Conservation (phyloP, 2,888 invertebrate species). For the Geophilus truncorum region DNA sequence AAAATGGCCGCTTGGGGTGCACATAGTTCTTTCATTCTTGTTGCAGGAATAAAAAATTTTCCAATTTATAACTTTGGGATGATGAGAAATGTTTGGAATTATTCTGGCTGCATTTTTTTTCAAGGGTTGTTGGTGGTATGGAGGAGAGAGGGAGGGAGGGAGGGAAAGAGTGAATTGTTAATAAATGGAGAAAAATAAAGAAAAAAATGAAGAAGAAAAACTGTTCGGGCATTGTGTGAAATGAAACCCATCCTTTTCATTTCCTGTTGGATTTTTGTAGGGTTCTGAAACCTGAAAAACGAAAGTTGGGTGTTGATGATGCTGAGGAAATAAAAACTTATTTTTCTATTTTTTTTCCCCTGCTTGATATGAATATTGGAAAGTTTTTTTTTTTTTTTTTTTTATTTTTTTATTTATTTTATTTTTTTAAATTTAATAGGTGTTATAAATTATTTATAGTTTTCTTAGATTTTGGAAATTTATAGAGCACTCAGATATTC, state of each 20-base stretch:
- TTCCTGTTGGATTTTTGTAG: constrained; percentile 21
- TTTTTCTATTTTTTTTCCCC: too few species aligned
- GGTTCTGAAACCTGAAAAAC: background rate
- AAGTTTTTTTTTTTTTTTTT: too few species aligned
- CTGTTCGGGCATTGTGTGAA: background rate
- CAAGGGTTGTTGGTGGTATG: too few species aligned
- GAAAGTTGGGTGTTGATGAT: background rate
- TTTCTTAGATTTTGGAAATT: too few species aligned
- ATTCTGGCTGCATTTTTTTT: background rate
- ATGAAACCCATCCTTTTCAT: constrained; percentile 18
- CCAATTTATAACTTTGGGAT: background rate
- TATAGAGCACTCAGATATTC: too few species aligned
- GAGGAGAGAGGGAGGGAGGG: too few species aligned
- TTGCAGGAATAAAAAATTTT: background rate
- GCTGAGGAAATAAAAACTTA: background rate
- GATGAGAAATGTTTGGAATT: constrained; percentile 21
- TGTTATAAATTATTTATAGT: too few species aligned
- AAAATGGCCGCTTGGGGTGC: background rate
- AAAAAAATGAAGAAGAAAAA: constrained; percentile 3
- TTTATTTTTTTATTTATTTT: too few species aligned
- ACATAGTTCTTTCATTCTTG: background rate
- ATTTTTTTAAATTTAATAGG: too few species aligned
- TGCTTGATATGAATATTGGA: too few species aligned
- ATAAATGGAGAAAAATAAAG: background rate
- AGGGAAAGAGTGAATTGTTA: background rate